Base-by-base conservation (phyloP, 2,888 invertebrate species). In the Malthinus flaveolus region DNA sequence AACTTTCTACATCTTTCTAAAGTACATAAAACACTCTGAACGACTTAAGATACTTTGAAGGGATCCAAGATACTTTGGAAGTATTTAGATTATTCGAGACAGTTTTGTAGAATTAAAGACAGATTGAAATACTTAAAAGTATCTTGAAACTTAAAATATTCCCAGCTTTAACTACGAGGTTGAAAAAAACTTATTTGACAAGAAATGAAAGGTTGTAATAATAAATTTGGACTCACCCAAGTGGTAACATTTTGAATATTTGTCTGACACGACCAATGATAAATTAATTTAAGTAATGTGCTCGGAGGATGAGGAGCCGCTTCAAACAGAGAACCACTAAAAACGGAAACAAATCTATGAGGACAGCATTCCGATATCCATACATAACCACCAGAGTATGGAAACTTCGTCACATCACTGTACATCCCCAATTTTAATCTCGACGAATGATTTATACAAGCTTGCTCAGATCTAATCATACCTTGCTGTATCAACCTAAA, bases 191-290 rank as follows among this genome's bases (percentile, higher is more conserved):
- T n/a, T n/a, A n/a, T n/a, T n/a, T n/a, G n/a, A n/a, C n/a, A 65
- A 36, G 7, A 13, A 49, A 3, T 11, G 12, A 49, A 31, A 10
- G 11, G n/a, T 55, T 32, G 39, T 39, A n/a, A 9, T 10, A 15
- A 31, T 23, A 47, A 23, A 46, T 39, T 3, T 13, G 7, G 9
- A 70, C 73, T 86, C 1, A 94, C 94, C 95, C 94, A 95, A 62
- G 91, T 91, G 0, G 91, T 87, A 0, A 94, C 92, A 71, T 94
- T 95, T 67, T 90, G 89, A 0, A 93, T 90, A 64, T 90, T 91
- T 0, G 95, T 94, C 75, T 95, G 94, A 66, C 94, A 94, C 0
- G 92, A 85, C 95, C 95, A 95, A 75, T 94, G 94, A 78, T 95
- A 95, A 49, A 95, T 85, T 0, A 95, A 81, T 70, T 94, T 94